Percentiles rank a stretch among this genome's conserved stretches.
Evolutionary conservation across 2,888 invertebrate species (phyloP).

Genomic region (Temnothorax ravouxi): DNA sequence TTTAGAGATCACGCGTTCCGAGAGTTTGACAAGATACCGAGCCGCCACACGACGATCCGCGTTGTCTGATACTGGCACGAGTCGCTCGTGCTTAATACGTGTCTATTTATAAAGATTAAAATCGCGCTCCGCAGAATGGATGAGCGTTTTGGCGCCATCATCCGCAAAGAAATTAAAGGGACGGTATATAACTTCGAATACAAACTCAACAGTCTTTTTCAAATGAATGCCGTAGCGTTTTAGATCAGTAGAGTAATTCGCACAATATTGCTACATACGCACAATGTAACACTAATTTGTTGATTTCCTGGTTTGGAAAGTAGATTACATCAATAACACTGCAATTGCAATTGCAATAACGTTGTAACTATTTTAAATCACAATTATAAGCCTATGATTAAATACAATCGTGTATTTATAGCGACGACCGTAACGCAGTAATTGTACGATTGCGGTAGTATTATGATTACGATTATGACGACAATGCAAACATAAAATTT

Average conservation of each 20-base stretch:
- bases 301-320: slow-evolving; percentile 12
- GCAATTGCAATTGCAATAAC: slow-evolving; percentile 14
- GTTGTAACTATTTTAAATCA: background rate
- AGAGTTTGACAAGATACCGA: background rate
- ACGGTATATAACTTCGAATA: background rate
- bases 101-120: slow-evolving; percentile 44
- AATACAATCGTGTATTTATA: background rate
- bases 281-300: background rate
- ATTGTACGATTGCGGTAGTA: background rate
- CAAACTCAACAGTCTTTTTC: background rate
- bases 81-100: slow-evolving; percentile 28
- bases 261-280: background rate
- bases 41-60: background rate
- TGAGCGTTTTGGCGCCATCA: slow-evolving; percentile 1
- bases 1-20: background rate
- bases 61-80: slow-evolving; percentile 32
- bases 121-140: slow-evolving; percentile 21
- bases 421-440: background rate
- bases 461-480: background rate
- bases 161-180: slow-evolving; percentile 2
- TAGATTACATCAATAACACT: slow-evolving; percentile 21
- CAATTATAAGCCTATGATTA: background rate
- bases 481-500: background rate
- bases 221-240: background rate
- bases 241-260: slow-evolving; percentile 1